These are phyloP conservation scores for Xenentodon cancila DNA, from an alignment of 2,797 vertebrate genomes.

Conservation along the genomic window DNA sequence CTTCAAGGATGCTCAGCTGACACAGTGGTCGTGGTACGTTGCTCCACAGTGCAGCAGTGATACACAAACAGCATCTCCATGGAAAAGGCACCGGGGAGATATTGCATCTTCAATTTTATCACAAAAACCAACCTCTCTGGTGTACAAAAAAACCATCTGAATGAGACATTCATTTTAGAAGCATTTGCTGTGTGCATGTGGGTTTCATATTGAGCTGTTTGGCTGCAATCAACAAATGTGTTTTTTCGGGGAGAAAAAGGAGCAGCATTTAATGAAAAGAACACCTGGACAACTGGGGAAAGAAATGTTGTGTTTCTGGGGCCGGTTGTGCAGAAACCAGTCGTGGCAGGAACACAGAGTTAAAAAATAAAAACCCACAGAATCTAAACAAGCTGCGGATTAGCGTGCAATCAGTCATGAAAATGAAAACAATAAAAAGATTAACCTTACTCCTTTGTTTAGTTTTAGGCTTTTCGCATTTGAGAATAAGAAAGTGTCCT, in stretches of 20 bases:
- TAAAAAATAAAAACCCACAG: not conserved
- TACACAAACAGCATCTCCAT: conserved; percentile 4
- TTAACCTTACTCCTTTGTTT: not conserved
- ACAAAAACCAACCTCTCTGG: not conserved
- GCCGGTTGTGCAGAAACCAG: not conserved
- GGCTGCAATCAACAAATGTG: conserved; percentile 11
- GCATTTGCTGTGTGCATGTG: not conserved
- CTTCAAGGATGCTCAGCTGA: too few relatives aligned
- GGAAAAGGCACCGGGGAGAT: not conserved
- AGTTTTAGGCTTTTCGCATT: conserved; percentile 11
- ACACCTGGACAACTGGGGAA: conserved; percentile 14
- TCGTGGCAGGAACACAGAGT: not conserved
- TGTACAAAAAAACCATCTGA: conserved; percentile 4
- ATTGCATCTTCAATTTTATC: too few relatives aligned
- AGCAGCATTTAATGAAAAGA: conserved; percentile 9
- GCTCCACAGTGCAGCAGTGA: not conserved
- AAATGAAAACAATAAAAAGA: conserved; percentile 1
- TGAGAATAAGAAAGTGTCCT: not conserved
- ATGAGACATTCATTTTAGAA: conserved; percentile 9
- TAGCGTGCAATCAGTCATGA: not conserved
- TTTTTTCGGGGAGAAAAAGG: not conserved
- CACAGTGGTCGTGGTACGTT: too few relatives aligned
- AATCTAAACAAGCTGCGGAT: not conserved
- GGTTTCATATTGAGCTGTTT: conserved; percentile 21
- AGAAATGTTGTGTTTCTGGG: conserved; percentile 1